These are phyloP conservation scores for Sapajus apella DNA, from an alignment of 2,113 vertebrate species.

Conservation along the genomic window DNA sequence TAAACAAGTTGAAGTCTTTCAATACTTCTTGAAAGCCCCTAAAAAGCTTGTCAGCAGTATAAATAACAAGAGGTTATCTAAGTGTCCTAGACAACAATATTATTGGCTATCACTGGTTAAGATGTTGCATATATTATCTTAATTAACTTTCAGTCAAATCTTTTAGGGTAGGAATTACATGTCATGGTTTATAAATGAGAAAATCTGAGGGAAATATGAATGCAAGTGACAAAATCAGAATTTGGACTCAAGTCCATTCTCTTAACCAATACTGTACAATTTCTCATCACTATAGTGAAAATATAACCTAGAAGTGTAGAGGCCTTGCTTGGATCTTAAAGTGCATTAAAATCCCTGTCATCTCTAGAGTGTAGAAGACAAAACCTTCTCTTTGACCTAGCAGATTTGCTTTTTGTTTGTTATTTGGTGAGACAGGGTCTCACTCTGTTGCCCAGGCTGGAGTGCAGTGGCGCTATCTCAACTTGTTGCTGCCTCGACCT, in stretches of 20 bases:
- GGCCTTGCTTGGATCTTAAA: neutral
- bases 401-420: neutral
- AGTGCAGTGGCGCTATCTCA: no score
- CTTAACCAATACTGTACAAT: neutral
- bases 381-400: neutral
- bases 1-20: neutral
- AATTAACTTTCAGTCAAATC: neutral
- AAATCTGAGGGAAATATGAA: neutral
- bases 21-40: neutral
- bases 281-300: accelerated
- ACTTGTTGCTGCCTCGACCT: no score
- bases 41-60: neutral
- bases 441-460: no score
- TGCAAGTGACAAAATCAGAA: neutral
- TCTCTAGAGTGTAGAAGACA: neutral
- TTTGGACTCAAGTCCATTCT: neutral
- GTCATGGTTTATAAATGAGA: neutral
- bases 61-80: neutral
- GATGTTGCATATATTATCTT: neutral
- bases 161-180: neutral
- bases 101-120: neutral
- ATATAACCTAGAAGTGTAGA: neutral
- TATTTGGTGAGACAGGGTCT: no score
- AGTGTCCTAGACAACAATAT: no score
- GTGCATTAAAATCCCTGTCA: neutral